Base-by-base conservation (phyloP, 2,888 invertebrate species). In the Drosophila neoperkinsi region DNA sequence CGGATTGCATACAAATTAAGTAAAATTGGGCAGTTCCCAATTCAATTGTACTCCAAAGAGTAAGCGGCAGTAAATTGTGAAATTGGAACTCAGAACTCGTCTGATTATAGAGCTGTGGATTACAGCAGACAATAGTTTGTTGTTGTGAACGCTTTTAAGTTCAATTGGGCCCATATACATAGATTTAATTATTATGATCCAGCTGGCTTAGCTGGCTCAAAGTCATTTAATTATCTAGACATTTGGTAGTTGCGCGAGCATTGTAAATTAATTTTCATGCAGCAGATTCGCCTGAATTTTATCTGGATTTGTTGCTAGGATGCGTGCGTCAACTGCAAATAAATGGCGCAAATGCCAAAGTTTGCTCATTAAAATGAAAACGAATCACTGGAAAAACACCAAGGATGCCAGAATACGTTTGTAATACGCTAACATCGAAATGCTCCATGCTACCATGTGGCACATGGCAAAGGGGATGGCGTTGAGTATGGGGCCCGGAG, bases 361-460 rank as follows among this genome's bases (percentile, higher is more conserved):
- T 86, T 86, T 90, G 86, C 86, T 86, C 86, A 86, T 86, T 86
- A 86, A 86, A 90, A 88, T 77, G 81, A 67, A 65, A 79, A 59
- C 70, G 67, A 71, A 74, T 77, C 71, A 36, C 38, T 62, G 64
- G 46, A 59, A 53, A 49, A 70, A 59, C 49, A 52, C 25, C 41
- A 51, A n/a, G 58, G 46, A 43, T 16, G 55, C 38, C 52, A 33
- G 52, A 41, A 38, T 30, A 46, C 25, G 46, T 16, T 46, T 46
- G 46, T 46, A 25, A 21, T 46, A 21, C 21, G 13, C 16, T 21
- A 46, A 16, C 25, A 16, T 25, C 21, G 46, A 46, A 46, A 46
- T 46, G 21, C 46, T 25, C 46, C 25, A 25, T 46, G 46, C 16
- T 7, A 16, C 4, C 21, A 16, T 46, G 4, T 16, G 46, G 4